Conservation (phyloP, 2,888 invertebrate species). For the Trileptium ribeirensis region DNA sequence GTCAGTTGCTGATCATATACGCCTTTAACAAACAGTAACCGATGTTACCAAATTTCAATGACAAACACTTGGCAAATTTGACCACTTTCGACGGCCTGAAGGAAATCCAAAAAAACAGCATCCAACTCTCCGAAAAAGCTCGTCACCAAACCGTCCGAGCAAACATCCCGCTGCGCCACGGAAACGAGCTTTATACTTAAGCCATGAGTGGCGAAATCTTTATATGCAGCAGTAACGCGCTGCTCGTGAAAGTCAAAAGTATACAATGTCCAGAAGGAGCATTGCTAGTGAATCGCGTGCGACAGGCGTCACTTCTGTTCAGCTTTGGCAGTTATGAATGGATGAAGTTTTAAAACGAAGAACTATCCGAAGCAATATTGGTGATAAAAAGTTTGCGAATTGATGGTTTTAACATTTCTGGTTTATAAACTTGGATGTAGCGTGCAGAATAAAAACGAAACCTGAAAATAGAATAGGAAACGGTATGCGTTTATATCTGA, state of each 20-base stretch:
- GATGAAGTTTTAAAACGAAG: constrained; percentile 77
- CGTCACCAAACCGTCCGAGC: constrained; percentile 64
- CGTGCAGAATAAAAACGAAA: constrained; percentile 82
- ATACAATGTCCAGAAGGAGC: constrained; percentile 78
- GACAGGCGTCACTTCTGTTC: constrained; percentile 97
- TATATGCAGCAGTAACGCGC: constrained; percentile 67
- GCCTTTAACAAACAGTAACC: no score
- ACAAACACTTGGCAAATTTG: constrained; percentile 66
- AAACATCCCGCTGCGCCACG: constrained; percentile 76
- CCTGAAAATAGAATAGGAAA: no score
- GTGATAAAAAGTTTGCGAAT: constrained; percentile 93
- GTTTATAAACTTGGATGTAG: constrained; percentile 96
- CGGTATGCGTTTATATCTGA: no score
- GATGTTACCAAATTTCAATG: constrained; percentile 62
- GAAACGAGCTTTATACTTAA: constrained; percentile 61
- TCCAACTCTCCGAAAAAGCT: constrained; percentile 61
- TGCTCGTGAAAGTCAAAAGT: constrained; percentile 95
- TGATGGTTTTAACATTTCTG: constrained; percentile 91
- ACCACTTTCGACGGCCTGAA: constrained; percentile 87
- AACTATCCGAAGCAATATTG: constrained; percentile 87
- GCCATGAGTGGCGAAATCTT: constrained; percentile 64
- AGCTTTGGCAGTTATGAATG: constrained; percentile 55
- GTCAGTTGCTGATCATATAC: no score
- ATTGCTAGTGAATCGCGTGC: constrained; percentile 80
- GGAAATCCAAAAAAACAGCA: constrained; percentile 92